Conservation (phyloP, 92 coral and sea anemone genomes). For the Epizoanthus stellaris region DNA sequence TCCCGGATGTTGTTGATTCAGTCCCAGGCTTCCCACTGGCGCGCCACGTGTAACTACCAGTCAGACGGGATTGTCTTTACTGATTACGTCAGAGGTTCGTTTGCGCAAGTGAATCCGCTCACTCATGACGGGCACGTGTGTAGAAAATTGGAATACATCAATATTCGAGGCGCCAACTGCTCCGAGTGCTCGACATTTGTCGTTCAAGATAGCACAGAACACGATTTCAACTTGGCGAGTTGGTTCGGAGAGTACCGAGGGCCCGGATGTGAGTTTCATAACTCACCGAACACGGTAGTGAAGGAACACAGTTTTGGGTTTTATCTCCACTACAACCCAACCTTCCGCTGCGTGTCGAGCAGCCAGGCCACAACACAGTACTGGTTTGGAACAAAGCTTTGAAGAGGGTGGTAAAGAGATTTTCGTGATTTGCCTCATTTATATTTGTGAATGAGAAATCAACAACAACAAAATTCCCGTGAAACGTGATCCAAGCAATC, state of each 20-base stretch:
- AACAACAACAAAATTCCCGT: no score
- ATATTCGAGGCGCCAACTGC: constrained; percentile 20
- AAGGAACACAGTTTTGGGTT: not conserved
- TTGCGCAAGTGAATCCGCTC: constrained; percentile 1
- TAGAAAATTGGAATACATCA: not conserved
- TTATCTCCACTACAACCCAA: constrained; percentile 5
- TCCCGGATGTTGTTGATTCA: not conserved
- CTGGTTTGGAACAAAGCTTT: not conserved
- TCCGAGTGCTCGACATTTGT: not conserved
- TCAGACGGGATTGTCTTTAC: not conserved
- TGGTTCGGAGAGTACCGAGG: not conserved
- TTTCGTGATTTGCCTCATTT: no score
- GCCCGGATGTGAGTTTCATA: not conserved
- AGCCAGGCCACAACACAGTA: not conserved
- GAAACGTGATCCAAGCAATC: no score
- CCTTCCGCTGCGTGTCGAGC: not conserved
- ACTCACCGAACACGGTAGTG: not conserved
- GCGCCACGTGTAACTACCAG: constrained; percentile 22
- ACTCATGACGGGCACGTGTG: not conserved
- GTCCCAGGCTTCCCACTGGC: not conserved
- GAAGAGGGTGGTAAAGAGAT: not conserved
- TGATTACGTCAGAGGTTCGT: constrained; percentile 10
- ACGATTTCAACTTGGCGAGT: not conserved
- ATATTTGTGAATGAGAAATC: no score
- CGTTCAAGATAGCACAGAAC: not conserved